Evolutionary conservation across 2,888 invertebrate genomes (phyloP), one percentile per base, ranked within the genome.

Genomic region (Epinotia bilunana): DNA sequence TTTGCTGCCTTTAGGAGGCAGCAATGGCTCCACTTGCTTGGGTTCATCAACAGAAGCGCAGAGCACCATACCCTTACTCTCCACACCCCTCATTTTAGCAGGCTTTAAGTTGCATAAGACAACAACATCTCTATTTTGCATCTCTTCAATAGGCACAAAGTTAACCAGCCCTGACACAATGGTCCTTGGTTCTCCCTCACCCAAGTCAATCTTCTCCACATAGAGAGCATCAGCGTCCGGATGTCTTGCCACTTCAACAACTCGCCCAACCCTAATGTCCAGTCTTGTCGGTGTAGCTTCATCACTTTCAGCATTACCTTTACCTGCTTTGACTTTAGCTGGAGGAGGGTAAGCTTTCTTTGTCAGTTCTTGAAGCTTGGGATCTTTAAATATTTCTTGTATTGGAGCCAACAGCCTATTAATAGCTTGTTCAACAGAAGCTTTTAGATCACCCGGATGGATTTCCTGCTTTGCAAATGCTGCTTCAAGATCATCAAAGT

Each of bases 51-150:
- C 91, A 62, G 98, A 98, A 18, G 98, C 98, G 94, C 98, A 99
- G 65, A 99, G 94, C 55, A 99, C 97, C 98, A 99, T 99, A 77
- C 98, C 99, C 87, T 97, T 96, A 0, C 99, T 99, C 81, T 97
- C 96, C 43, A 99, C 94, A 68, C 99, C 99, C 79, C 99, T 95
- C 96, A 99, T 98, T 95, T 99, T 99, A 16, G 98, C 98, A 55
- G 99, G 97, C 92, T 99, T 99, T 68, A 99, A 95, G 90, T 99
- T 99, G 82, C 99, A 99, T 68, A 99, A 92, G 3, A 99, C 98
- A 5, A 99, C 97, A 6, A 99, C 99, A 90, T 97, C 94, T 76
- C 98, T 95, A 83, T 98, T 95, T 84, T 97, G 95, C 97, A 99
- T 97, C 91, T 99, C 96, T 84, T 99, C 98, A 71, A 98, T 94